phyloP scores from a whole-genome alignment of 2,113 vertebrate genomes.

The Ploceus nigricollis region DNA sequence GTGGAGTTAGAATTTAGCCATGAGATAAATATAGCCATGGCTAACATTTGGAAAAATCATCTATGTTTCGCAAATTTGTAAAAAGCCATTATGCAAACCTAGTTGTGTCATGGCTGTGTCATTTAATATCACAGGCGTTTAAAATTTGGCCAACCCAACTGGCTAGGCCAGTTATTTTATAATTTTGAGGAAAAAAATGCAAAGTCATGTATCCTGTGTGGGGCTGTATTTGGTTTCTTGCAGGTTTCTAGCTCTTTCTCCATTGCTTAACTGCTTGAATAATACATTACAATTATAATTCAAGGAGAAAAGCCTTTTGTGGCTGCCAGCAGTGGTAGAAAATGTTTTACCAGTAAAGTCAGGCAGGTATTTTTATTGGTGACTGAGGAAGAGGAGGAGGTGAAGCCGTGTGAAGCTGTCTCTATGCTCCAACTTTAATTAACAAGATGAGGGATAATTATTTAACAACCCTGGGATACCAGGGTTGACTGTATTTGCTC shows the following conservation, averaged over 20 bases:
- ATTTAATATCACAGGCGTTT: background rate
- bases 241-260: background rate
- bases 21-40: background rate
- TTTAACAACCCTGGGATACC: too few relatives aligned
- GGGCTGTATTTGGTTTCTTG: background rate
- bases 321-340: background rate
- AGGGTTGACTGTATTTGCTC: background rate
- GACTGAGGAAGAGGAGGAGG: background rate
- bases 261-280: conserved; percentile 1
- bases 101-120: background rate
- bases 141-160: background rate
- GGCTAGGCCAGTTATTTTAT: background rate
- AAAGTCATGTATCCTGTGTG: background rate
- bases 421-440: background rate
- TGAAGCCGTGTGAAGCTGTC: background rate
- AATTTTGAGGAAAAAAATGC: background rate
- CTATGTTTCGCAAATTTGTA: background rate
- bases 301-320: background rate
- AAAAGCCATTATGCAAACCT: background rate
- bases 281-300: background rate
- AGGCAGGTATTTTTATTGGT: background rate
- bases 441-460: background rate
- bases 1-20: background rate
- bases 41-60: background rate
- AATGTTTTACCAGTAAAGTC: conserved; percentile 26